Percentiles rank a stretch among this genome's conserved stretches.
Evolutionary conservation across 2,888 invertebrate species (phyloP).

Genomic region (Actias luna): DNA sequence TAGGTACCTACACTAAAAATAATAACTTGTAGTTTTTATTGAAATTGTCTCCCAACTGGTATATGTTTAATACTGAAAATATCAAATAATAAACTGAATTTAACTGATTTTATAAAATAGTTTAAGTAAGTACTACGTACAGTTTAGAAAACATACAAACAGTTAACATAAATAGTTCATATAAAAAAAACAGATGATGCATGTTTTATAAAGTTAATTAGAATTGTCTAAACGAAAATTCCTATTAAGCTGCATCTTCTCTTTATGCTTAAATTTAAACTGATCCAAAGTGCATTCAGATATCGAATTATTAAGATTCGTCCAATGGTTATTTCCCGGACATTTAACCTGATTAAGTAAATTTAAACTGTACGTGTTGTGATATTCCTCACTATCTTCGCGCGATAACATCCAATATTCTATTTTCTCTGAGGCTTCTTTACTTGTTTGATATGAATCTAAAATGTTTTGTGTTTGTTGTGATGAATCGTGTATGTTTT

Average conservation of each 20-base stretch:
- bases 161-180: no score
- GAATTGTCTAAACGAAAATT: background rate
- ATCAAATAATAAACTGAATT: no score
- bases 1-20: no score
- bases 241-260: constrained; percentile 32
- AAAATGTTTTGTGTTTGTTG: background rate
- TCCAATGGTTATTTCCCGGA: constrained; percentile 17
- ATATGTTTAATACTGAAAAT: no score
- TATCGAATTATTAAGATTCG: background rate
- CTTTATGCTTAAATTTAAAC: constrained; percentile 52
- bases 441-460: background rate
- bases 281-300: constrained; percentile 41
- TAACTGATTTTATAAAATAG: no score
- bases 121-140: no score
- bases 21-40: no score
- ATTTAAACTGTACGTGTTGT: constrained; percentile 29
- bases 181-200: no score
- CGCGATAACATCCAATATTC: constrained; percentile 56
- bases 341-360: background rate
- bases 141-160: no score
- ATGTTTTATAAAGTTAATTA: no score
- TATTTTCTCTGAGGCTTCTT: constrained; percentile 46
- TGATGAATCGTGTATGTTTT: background rate
- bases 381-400: constrained; percentile 30
- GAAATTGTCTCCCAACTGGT: no score